Evolutionary conservation across 1,140 invertebrate genomes (phyloP).

Genomic region (Macrotrachela quadricornifera): DNA sequence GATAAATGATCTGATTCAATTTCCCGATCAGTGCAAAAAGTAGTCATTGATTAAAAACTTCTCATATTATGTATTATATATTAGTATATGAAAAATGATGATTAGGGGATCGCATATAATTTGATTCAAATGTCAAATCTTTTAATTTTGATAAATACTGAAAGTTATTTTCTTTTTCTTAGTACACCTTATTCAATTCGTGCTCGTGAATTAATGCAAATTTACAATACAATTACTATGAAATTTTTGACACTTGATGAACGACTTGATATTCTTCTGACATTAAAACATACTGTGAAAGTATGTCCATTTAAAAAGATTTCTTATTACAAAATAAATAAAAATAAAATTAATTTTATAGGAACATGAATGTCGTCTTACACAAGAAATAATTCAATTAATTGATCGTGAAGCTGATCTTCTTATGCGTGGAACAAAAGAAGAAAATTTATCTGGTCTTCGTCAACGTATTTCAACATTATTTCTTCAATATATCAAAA

Average conservation of each 20-base stretch:
- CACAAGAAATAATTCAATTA: conserved; percentile 29
- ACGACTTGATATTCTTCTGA: conserved; percentile 28
- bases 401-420: conserved; percentile 32
- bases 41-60: too few species aligned
- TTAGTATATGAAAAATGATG: too few species aligned
- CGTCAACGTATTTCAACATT: conserved; percentile 30
- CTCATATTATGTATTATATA: too few species aligned
- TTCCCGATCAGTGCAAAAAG: too few species aligned
- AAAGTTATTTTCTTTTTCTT: conserved; percentile 25
- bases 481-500: conserved; percentile 31
- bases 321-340: neutral
- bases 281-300: conserved; percentile 31
- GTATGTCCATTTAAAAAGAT: conserved; percentile 11
- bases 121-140: conserved; percentile 16
- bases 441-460: conserved; percentile 26
- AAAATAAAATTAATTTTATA: conserved; percentile 8
- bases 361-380: conserved; percentile 32
- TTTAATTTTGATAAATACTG: conserved; percentile 20
- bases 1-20: too few species aligned
- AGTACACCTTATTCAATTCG: conserved; percentile 29
- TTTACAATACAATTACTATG: conserved; percentile 31
- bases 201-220: conserved; percentile 26
- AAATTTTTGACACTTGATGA: conserved; percentile 31
- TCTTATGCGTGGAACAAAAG: conserved; percentile 27
- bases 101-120: neutral